Evolutionary conservation across 2,888 invertebrate genomes (phyloP), one percentile per base, ranked within the genome.

Genomic region (Cordilura impudica): DNA sequence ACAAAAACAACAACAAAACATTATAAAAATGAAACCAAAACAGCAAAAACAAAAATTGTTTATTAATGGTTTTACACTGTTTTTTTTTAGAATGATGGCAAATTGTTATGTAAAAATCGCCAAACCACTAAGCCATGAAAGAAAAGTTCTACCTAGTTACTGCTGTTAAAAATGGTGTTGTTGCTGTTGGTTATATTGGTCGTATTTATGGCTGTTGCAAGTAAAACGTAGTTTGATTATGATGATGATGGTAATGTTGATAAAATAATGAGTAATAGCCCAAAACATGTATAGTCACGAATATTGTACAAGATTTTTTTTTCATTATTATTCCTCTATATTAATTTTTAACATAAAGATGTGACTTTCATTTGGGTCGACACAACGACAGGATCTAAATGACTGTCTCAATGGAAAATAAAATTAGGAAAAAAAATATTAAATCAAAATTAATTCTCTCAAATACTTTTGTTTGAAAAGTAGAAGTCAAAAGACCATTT

Each of bases 251-350:
- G 71, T 51, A 71, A 79, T 51, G 66, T 71, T 79, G 79, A 75
- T 79, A 75, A 79, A 75, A 72, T 71, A 75, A 79, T 79, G 79
- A 79, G 56, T 79, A 79, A 79, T 71, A 58, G 71, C 67, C 71
- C 26, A 51, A 75, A 79, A 79, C 71, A 45, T 79, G 61, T 71
- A 63, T 67, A 71, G 79, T 79, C 79, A 79, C 75, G 79, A 75
- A 71, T 71, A 67, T 67, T 75, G 65, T 31, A 43, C 8, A 70
- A 74, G 21, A 26, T 19, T 51, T 53, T 49, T 53, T 51, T n/a
- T n/a, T n/a, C n/a, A n/a, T n/a, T n/a, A n/a, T n/a, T n/a, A n/a
- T n/a, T n/a, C n/a, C n/a, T n/a, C n/a, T n/a, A n/a, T n/a, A n/a
- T n/a, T n/a, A n/a, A n/a, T n/a, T n/a, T n/a, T n/a, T n/a, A n/a